A percentile compares a stretch with the other conserved stretches of the same genome.
These are phyloP conservation scores for Lasioglossum morio DNA, from an alignment of 2,888 invertebrate species.

Conservation along the genomic window DNA sequence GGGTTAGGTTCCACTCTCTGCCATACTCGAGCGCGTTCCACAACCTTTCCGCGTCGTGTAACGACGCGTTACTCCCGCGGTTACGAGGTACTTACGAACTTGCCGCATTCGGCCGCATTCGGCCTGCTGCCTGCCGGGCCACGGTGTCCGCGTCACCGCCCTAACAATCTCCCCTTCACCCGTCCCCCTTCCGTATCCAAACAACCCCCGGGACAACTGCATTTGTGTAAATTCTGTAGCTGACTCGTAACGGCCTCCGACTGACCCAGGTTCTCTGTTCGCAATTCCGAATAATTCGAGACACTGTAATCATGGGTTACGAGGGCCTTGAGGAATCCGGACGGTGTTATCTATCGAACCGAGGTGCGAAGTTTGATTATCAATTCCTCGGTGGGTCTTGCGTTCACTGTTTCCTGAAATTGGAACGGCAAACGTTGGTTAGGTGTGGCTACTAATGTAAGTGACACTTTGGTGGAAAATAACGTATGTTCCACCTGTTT, in stretches of 20 bases:
- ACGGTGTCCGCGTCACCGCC: constrained; percentile 60
- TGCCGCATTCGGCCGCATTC: constrained; percentile 73
- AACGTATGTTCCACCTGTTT: too few relatives aligned
- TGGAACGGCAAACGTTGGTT: neutral
- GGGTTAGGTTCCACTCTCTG: constrained; percentile 15
- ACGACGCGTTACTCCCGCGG: constrained; percentile 71
- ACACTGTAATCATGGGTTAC: neutral
- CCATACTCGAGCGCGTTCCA: constrained; percentile 7
- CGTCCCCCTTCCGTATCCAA: neutral
- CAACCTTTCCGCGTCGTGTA: constrained; percentile 45
- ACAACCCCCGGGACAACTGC: neutral
- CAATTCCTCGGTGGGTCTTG: neutral
- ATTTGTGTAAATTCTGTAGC: neutral
- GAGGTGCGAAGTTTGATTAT: neutral
- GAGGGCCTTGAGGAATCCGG: neutral
- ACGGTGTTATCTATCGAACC: neutral
- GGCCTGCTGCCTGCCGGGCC: neutral
- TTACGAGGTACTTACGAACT: constrained; percentile 75
- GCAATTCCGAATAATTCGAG: neutral
- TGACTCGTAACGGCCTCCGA: neutral
- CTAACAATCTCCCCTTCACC: neutral
- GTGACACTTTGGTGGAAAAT: neutral
- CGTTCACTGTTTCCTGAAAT: neutral
- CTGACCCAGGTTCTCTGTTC: neutral
- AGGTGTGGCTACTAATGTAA: neutral